A percentile compares a stretch with the other conserved stretches of the same genome.
phyloP scores from a whole-genome alignment of 2,888 invertebrate species.

The Drosophila nr. perissopoda region DNA sequence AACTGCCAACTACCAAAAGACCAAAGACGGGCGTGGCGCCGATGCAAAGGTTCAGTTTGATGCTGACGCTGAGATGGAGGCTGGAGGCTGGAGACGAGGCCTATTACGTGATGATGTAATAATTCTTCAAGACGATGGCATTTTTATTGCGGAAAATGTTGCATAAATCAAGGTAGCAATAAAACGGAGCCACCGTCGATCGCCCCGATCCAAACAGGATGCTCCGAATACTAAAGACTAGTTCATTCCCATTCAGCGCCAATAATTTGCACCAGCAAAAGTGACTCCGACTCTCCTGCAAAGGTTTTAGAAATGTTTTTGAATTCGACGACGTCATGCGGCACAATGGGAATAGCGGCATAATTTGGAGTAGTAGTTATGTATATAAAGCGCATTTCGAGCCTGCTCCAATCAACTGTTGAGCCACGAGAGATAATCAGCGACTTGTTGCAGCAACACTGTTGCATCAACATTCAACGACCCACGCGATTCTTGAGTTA shows the following conservation, averaged over 20 bases:
- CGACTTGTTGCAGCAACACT: conserved; percentile 57
- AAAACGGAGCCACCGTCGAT: conserved; percentile 66
- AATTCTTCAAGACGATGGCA: conserved; percentile 76
- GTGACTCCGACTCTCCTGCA: conserved; percentile 24
- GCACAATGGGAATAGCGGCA: conserved; percentile 58
- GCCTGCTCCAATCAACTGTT: conserved; percentile 53
- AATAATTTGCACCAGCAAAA: conserved; percentile 67
- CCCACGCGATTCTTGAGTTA: conserved; percentile 61
- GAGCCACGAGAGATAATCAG: conserved; percentile 56
- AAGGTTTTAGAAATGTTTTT: conserved; percentile 33
- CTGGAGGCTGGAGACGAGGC: conserved; percentile 47
- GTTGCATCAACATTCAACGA: conserved; percentile 43
- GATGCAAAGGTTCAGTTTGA: conserved; percentile 4
- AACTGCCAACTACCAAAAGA: conserved; percentile 30
- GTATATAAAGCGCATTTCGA: conserved; percentile 45
- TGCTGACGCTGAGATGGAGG: conserved; percentile 9
- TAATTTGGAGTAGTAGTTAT: conserved; percentile 51
- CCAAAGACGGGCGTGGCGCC: conserved; percentile 70
- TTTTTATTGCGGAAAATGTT: conserved; percentile 79
- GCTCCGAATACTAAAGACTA: conserved; percentile 48
- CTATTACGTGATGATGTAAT: conserved; percentile 80
- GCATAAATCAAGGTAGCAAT: conserved; percentile 79
- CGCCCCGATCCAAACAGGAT: conserved; percentile 62
- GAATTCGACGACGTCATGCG: conserved; percentile 63
- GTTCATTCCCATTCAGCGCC: conserved; percentile 60